Evolutionary conservation across 2,113 vertebrate genomes (phyloP).

Genomic region (Phoxinus phoxinus): DNA sequence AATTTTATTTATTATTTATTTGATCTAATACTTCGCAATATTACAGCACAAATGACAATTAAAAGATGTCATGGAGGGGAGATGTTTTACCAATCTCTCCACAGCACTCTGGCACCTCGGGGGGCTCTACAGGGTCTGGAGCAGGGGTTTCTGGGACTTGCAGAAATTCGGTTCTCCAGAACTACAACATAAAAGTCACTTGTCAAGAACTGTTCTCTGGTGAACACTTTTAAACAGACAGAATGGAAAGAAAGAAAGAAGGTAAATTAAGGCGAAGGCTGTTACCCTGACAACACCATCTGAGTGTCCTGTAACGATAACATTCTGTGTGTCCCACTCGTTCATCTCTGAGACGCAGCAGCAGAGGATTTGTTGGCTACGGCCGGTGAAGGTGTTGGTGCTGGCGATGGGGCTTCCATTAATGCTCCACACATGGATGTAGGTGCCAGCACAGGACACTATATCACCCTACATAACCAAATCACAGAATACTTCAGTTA

Average conservation of each 20-base stretch:
- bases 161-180: conserved; percentile 99
- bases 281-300: conserved; percentile 94
- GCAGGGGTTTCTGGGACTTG: conserved; percentile 98
- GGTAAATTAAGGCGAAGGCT: neutral
- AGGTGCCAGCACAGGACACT: conserved; percentile 92
- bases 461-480: conserved; percentile 85
- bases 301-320: conserved; percentile 95
- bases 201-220: neutral
- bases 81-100: conserved; percentile 85
- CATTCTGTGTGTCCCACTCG: conserved; percentile 98
- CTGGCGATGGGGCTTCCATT: conserved; percentile 95
- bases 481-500: neutral
- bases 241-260: neutral
- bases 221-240: neutral
- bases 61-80: neutral
- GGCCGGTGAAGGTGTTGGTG: conserved; percentile 94
- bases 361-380: conserved; percentile 95
- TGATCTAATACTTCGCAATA: no score
- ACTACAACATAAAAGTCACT: conserved; percentile 73
- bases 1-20: neutral
- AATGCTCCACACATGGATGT: conserved; percentile 98
- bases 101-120: conserved; percentile 90
- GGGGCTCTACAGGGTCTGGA: conserved; percentile 84
- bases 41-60: neutral
- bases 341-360: conserved; percentile 98